Conservation (phyloP, 2,797 vertebrate species). For the Anomalospiza imberbis region DNA sequence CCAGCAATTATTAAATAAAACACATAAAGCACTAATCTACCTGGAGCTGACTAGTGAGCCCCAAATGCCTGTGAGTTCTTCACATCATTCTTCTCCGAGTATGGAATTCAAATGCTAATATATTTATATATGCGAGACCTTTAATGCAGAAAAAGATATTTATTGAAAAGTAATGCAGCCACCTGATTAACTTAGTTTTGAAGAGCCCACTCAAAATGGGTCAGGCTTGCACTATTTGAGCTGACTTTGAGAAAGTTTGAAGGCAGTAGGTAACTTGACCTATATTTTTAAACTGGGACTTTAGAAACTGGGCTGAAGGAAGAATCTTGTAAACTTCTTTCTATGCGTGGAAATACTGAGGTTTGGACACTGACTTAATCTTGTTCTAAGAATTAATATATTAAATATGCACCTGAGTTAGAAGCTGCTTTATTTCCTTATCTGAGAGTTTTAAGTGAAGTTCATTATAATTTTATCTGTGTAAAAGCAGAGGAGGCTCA, state of each 20-base stretch:
- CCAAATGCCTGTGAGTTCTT: neutral
- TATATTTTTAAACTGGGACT: constrained; percentile 18
- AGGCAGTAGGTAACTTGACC: neutral
- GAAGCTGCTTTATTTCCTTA: neutral
- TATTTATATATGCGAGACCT: neutral
- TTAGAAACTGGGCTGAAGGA: neutral
- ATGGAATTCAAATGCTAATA: neutral
- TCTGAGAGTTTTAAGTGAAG: neutral
- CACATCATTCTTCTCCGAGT: neutral
- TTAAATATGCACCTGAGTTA: neutral
- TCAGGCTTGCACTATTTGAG: neutral
- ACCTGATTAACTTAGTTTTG: neutral
- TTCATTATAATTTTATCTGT: neutral
- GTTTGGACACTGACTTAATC: neutral
- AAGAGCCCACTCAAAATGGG: neutral
- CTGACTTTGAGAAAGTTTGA: constrained; percentile 15
- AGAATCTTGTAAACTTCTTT: neutral
- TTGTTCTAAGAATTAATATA: fast-evolving
- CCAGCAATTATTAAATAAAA: neutral
- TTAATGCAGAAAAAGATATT: neutral
- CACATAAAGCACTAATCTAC: neutral
- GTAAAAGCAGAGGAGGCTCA: neutral
- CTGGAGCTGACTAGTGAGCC: neutral
- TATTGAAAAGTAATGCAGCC: neutral
- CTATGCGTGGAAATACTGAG: neutral